Evolutionary conservation across 2,113 vertebrate species (phyloP).

Genomic region (Macquaria ambigua): DNA sequence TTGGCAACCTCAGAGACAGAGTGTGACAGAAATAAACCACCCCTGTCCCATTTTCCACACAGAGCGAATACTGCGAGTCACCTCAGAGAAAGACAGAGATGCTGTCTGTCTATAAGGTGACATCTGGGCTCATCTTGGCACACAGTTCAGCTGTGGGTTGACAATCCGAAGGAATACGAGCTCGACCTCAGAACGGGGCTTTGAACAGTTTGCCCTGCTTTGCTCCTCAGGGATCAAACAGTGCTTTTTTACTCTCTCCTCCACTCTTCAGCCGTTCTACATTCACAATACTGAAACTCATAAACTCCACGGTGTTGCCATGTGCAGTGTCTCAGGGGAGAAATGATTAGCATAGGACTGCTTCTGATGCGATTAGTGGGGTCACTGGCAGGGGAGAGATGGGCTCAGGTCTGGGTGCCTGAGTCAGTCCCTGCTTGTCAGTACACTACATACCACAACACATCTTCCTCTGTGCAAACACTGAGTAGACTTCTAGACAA

Average conservation of each 20-base stretch:
- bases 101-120: slow-evolving; percentile 26
- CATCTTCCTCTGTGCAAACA: background rate
- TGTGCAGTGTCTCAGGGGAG: slow-evolving; percentile 46
- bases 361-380: slow-evolving; percentile 67
- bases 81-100: slow-evolving; percentile 35
- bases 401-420: slow-evolving; percentile 27
- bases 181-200: slow-evolving; percentile 29
- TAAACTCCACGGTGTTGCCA: slow-evolving; percentile 11
- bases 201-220: slow-evolving; percentile 25
- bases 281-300: background rate
- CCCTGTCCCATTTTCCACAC: slow-evolving; percentile 52
- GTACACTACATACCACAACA: background rate
- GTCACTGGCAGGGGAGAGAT: slow-evolving; percentile 56
- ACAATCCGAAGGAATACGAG: background rate
- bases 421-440: slow-evolving; percentile 42
- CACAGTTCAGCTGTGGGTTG: slow-evolving; percentile 45
- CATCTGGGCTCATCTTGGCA: slow-evolving; percentile 51
- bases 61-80: slow-evolving; percentile 2
- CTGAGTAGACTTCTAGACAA: background rate
- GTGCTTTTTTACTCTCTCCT: slow-evolving; percentile 7
- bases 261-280: slow-evolving; percentile 31
- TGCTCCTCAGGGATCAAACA: slow-evolving; percentile 28
- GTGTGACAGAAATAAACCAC: slow-evolving; percentile 60
- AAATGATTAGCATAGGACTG: slow-evolving; percentile 57
- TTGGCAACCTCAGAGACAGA: slow-evolving; percentile 50